phyloP scores from a whole-genome alignment of 1,140 invertebrate species.

The Drosophila jambulina region DNA sequence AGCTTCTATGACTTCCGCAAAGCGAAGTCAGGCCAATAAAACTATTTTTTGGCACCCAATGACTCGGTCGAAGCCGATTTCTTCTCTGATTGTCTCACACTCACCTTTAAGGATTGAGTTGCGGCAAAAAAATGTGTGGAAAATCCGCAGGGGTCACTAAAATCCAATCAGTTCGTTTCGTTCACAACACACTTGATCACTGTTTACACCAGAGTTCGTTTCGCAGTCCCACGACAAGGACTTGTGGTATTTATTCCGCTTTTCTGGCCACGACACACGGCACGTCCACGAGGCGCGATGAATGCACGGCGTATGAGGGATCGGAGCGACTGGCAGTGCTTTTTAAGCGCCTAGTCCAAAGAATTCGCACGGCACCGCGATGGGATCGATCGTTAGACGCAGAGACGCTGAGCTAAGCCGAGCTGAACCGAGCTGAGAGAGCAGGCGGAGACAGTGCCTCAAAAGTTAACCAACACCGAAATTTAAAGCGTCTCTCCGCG shows the following conservation, averaged over 20 bases:
- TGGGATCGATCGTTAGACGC: conserved; percentile 54
- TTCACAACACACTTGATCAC: conserved; percentile 35
- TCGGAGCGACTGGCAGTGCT: conserved; percentile 67
- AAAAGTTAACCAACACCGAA: conserved; percentile 58
- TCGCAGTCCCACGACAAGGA: conserved; percentile 54
- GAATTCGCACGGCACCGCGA: conserved; percentile 61
- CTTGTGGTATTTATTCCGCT: conserved; percentile 18
- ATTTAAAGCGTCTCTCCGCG: conserved; percentile 57
- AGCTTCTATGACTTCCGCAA: conserved; percentile 67
- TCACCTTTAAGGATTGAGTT: conserved; percentile 47
- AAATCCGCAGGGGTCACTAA: conserved; percentile 30
- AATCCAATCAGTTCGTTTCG: conserved; percentile 32
- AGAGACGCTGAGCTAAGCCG: conserved; percentile 23
- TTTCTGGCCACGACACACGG: conserved; percentile 51
- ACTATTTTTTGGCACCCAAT: background rate
- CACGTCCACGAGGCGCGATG: conserved; percentile 77
- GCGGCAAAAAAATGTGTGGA: conserved; percentile 12
- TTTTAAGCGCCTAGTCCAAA: conserved; percentile 79
- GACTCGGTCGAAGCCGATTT: background rate
- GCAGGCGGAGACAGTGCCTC: conserved; percentile 56
- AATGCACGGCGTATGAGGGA: conserved; percentile 76
- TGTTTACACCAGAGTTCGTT: conserved; percentile 56
- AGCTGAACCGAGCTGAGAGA: conserved; percentile 51
- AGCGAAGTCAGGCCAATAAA: conserved; percentile 14
- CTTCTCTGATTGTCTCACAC: conserved; percentile 10